Evolutionary conservation across 2,797 vertebrate species (phyloP), one percentile per base, ranked within the genome.

Genomic region (Chelonia mydas): DNA sequence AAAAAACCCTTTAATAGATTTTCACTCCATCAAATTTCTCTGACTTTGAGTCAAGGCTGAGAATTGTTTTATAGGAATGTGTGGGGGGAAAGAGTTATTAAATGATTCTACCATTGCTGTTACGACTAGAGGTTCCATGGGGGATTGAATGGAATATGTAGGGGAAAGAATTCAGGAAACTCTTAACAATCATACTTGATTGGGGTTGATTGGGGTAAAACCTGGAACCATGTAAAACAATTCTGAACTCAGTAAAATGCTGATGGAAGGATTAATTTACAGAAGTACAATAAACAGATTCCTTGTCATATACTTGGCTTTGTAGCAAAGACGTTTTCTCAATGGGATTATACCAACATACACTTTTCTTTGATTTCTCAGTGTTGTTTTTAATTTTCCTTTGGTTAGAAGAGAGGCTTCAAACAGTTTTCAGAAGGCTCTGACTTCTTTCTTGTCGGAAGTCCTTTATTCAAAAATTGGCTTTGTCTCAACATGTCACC

Each of bases 181-280:
- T 78, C 93, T 88, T 90, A 96, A 89, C 90, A 86, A 13, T 92
- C 83, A 74, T n/a, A 28, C 77, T 86, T 95, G 72, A 96, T 97
- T 97, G 88, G 94, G 93, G 93, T 96, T 97, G 97, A 98, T 97
- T 96, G 96, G 97, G 97, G 97, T 97, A 97, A 98, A 96, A 96
- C 96, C 93, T 0, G 3, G 95, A 97, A 94, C 84, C 59, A 92
- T 80, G 84, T 93, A 82, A 95, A 96, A 91, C 93, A 81, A 93
- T 96, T 95, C 88, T 97, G 95, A 97, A 97, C 96, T 97, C 95
- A 92, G 21, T 97, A 96, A 97, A 98, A 96, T 91, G 81, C 93
- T 94, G 94, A 87, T 94, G 92, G 96, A 96, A 97, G 83, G 87
- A 85, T 94, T 96, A 94, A 94, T 97, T 89, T 92, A 74, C 87